Base-by-base conservation (phyloP, 2,113 vertebrate genomes). In the Suricata suricatta region DNA sequence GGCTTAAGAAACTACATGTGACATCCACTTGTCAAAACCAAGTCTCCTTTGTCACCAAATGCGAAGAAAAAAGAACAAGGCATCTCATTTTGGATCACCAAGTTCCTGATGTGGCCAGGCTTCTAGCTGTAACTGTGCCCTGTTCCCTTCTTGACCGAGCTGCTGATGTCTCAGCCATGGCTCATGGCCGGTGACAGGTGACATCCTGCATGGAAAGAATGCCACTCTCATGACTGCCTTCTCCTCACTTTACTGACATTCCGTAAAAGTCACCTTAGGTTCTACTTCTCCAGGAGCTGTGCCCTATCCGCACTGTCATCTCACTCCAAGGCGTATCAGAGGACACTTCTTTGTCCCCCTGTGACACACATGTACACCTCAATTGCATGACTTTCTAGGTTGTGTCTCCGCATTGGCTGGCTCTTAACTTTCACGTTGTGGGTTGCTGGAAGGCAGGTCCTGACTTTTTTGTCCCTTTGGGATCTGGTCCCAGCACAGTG, bases 311-410 rank as follows among this genome's bases (percentile, higher is more conserved):
- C n/a, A 66, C 29, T 23, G 14, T 29, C 0, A 47, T 8, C n/a
- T 5, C 68, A 90, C 63, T 25, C 57, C 47, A 54, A 23, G n/a
- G 7, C 13, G 33, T 31, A 7, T 33, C 11, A 33, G n/a, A 14
- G 1, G n/a, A 25, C 44, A 69, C 6, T 25, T 69, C 63, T 81
- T 11, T 41, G 47, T 2, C 14, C 1, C 38, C 25, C 7, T 2
- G 2, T 6, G 29, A 81, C 27, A 41, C 11, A 4, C 33, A 11
- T 0, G 1, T 21, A 3, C 8, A 38, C 1, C 4, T 52, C 35
- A 90, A 15, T 9, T 9, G 31, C 12, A 23, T 25, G 3, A 38
- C n/a, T 33, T 52, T 23, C 11, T 52, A 14, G 31, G 16, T 33
- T 27, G n/a, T 21, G 14, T 66, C 10, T 52, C n/a, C 21, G 0